These are phyloP conservation scores for Platycheirus rosarum DNA, from an alignment of 2,888 invertebrate species.

Conservation along the genomic window DNA sequence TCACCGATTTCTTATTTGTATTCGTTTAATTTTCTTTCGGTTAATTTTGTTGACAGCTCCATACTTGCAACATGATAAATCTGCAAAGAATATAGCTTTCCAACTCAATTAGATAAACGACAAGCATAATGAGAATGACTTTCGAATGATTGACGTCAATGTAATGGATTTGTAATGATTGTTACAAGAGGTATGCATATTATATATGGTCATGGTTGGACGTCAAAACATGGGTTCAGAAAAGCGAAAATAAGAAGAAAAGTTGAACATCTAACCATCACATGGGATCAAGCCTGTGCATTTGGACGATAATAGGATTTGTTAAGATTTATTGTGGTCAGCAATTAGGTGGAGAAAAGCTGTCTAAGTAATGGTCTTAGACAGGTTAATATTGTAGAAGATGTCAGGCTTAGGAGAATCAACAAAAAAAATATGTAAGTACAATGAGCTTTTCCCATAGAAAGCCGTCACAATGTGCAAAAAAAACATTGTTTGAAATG, in stretches of 20 bases:
- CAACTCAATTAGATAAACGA: constrained; percentile 23
- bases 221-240: background rate
- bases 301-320: constrained; percentile 1
- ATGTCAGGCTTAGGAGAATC: too few species aligned
- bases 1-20: background rate
- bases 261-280: background rate
- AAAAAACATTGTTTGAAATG: too few species aligned
- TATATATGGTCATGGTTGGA: background rate
- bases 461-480: too few species aligned
- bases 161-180: constrained; percentile 57
- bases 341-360: background rate
- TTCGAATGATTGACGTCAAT: constrained; percentile 50
- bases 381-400: background rate
- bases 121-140: constrained; percentile 47
- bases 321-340: background rate
- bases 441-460: too few species aligned
- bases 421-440: too few species aligned
- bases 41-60: constrained; percentile 12
- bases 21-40: background rate
- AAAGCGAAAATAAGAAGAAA: background rate
- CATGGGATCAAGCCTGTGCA: background rate
- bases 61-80: constrained; percentile 21
- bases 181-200: background rate
- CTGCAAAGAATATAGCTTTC: constrained; percentile 5
- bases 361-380: background rate